Evolutionary conservation across 1,140 invertebrate genomes (phyloP), one percentile per base, ranked within the genome.

Genomic region (Drosophila persimilis): DNA sequence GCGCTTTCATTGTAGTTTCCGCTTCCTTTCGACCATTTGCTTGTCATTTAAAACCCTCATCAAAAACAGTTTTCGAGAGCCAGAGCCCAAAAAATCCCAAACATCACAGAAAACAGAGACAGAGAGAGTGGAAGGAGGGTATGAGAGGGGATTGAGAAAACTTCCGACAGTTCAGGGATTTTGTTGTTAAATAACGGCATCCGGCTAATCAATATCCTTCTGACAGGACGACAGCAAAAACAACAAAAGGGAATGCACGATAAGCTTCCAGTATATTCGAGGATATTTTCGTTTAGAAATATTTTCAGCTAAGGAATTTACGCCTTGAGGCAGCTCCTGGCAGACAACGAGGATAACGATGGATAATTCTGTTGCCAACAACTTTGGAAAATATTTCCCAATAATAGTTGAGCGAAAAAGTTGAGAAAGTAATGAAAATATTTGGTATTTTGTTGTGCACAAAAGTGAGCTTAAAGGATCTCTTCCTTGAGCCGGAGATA

Each of bases 161-260:
- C 17, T 56, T 45, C 13, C 45, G 61, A 31, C 22, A 60, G 52
- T 24, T 24, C n/a, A 15, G 59, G 59, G 59, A 45, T 60, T 55
- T 41, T 15, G 20, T 47, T 61, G 35, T 65, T 67, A 53, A 64
- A 67, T 65, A 53, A 51, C 15, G 17, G 22, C 43, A 26, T 64
- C 6, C 9, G 24, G 29, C 31, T 43, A 65, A 69, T 69, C 44
- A 66, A 66, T 48, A 66, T 43, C 26, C 31, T 63, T 51, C n/a
- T 58, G 29, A 47, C 45, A 43, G 31, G 29, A 41, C 35, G 35
- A 39, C 35, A 39, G 35, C 35, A 11, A 39, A 13, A 31, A 29
- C 26, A 29, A 24, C 24, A 52, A 53, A 64, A 64, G 47, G 3
- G 41, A 66, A 53, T 46, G 6, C 11, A 24, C 26, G 26, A 65